Conservation (phyloP, 2,113 vertebrate species). For the Coptodon bakossiorum region DNA sequence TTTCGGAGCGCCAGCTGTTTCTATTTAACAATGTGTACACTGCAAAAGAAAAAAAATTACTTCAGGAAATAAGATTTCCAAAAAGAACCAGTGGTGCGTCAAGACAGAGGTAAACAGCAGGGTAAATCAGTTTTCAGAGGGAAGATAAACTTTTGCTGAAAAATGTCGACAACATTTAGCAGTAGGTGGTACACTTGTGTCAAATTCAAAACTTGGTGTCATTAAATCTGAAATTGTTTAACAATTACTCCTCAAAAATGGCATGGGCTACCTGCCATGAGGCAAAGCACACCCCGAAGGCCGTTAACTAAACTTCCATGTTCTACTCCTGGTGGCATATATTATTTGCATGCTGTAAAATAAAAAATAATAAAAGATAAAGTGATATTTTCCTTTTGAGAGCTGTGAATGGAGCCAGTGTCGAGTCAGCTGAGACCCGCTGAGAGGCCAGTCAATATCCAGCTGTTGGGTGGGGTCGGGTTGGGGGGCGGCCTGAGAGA, state of each 20-base stretch:
- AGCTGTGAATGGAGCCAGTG: neutral
- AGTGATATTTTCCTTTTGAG: neutral
- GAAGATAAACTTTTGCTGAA: neutral
- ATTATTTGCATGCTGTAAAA: neutral
- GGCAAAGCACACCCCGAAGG: neutral
- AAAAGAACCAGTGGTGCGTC: neutral
- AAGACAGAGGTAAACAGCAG: neutral
- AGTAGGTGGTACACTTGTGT: neutral
- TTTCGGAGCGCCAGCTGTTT: conserved; percentile 29
- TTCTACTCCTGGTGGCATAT: neutral
- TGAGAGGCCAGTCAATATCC: conserved; percentile 1
- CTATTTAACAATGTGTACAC: neutral
- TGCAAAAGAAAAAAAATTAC: neutral
- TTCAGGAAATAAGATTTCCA: conserved; percentile 24
- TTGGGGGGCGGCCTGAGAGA: neutral
- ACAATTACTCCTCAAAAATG: neutral
- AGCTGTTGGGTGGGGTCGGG: neutral
- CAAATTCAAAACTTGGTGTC: neutral
- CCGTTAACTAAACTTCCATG: neutral
- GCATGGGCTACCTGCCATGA: neutral
- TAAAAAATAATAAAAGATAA: neutral
- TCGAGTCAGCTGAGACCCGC: neutral
- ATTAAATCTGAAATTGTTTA: neutral
- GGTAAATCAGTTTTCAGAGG: neutral
- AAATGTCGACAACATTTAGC: neutral